A percentile compares a stretch with the other conserved stretches of the same genome.
phyloP scores from a whole-genome alignment of 2,113 vertebrate genomes.

The Zosterops pallidus region DNA sequence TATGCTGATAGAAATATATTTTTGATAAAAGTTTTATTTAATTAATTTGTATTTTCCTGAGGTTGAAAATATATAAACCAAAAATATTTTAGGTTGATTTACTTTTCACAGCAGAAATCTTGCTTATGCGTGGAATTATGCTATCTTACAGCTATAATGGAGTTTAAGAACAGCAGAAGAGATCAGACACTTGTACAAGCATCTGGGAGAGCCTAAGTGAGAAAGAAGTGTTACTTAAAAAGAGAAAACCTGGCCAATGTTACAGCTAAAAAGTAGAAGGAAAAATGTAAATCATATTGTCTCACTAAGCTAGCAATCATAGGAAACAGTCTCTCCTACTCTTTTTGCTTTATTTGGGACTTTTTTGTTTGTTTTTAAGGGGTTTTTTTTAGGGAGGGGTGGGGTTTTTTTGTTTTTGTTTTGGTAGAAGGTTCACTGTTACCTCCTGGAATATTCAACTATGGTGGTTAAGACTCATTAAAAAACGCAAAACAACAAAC shows the following conservation, averaged over 20 bases:
- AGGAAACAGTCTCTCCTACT: not conserved
- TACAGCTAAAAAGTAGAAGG: not conserved
- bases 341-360: accelerated
- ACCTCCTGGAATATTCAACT: not conserved
- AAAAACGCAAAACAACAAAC: not conserved
- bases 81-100: not conserved
- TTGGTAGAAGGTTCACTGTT: not conserved
- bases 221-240: not conserved
- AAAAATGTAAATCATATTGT: not conserved
- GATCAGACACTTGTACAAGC: not conserved
- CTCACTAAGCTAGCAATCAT: not conserved
- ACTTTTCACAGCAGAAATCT: not conserved
- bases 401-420: not conserved
- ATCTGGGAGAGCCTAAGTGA: not conserved
- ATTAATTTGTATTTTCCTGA: not conserved
- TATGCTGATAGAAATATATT: not conserved
- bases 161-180: not conserved
- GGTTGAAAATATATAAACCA: not conserved
- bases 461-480: not conserved
- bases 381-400: accelerated
- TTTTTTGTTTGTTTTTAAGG: not conserved
- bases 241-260: not conserved
- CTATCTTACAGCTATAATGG: not conserved
- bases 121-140: not conserved
- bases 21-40: not conserved